phyloP scores from a whole-genome alignment of 2,888 invertebrate species.

The Lasius fuliginosus region DNA sequence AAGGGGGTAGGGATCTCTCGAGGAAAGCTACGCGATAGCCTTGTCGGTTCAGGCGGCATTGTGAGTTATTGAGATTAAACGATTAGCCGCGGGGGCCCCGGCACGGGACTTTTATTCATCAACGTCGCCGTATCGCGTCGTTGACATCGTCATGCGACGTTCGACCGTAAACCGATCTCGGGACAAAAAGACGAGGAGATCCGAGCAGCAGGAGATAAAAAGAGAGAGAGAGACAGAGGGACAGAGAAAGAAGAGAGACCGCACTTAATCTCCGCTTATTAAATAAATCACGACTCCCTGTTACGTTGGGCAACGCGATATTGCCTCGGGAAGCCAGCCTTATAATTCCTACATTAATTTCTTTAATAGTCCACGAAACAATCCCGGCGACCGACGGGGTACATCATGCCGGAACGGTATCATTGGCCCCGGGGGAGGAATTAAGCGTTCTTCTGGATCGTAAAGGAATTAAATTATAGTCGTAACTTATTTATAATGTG shows the following conservation, averaged over 20 bases:
- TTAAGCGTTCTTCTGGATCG: constrained; percentile 24
- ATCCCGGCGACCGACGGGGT: constrained; percentile 45
- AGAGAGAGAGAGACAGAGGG: neutral
- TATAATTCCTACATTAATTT: constrained; percentile 76
- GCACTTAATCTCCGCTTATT: constrained; percentile 74
- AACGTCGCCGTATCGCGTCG: constrained; percentile 69
- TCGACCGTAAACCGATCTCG: constrained; percentile 71
- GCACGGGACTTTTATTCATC: constrained; percentile 69
- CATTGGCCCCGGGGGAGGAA: constrained; percentile 43
- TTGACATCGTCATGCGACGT: constrained; percentile 69
- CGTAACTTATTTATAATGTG: constrained; percentile 54
- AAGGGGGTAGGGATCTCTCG: constrained; percentile 3
- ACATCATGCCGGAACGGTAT: constrained; percentile 43
- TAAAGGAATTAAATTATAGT: constrained; percentile 45
- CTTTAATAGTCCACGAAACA: constrained; percentile 64
- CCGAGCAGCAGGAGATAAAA: neutral
- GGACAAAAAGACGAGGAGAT: constrained; percentile 59
- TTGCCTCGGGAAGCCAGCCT: constrained; percentile 67
- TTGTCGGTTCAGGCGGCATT: constrained; percentile 64
- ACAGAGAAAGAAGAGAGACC: neutral
- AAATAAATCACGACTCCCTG: constrained; percentile 74
- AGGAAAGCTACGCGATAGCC: constrained; percentile 59
- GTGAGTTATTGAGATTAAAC: constrained; percentile 76
- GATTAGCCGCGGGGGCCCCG: constrained; percentile 69
- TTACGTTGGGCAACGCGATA: constrained; percentile 59